Conservation (phyloP, 1,140 invertebrate genomes). For the Lucilia cuprina region DNA sequence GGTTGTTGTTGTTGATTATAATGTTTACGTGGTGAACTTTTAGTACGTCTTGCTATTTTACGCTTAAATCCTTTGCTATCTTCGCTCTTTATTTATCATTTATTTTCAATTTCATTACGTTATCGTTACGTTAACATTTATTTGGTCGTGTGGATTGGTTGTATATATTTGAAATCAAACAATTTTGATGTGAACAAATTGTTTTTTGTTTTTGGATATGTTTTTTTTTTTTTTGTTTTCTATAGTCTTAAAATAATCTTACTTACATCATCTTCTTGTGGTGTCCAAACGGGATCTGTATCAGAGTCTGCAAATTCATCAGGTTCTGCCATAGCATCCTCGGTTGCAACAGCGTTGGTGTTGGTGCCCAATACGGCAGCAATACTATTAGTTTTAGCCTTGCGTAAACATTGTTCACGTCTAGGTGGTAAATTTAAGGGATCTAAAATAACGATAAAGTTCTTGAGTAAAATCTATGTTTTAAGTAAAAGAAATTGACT, state of each 20-base stretch:
- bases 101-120: neutral
- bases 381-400: constrained; percentile 68
- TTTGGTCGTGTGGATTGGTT: neutral
- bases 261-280: constrained; percentile 67
- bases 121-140: neutral
- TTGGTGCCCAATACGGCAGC: constrained; percentile 34
- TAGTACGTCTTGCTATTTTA: constrained; percentile 52
- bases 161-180: neutral
- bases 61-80: constrained; percentile 55
- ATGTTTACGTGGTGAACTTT: constrained; percentile 57
- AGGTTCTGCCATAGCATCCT: constrained; percentile 60
- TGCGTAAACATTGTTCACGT: constrained; percentile 70
- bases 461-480: neutral
- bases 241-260: neutral
- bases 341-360: constrained; percentile 37
- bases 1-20: constrained; percentile 43
- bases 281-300: constrained; percentile 77
- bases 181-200: constrained; percentile 1
- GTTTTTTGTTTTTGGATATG: neutral
- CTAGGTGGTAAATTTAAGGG: constrained; percentile 66
- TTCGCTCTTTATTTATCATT: constrained; percentile 47
- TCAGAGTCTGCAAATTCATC: constrained; percentile 70
- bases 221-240: neutral
- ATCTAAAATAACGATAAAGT: constrained; percentile 52
- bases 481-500: neutral